Conservation (phyloP, 2,113 vertebrate genomes). For the Lates calcarifer region DNA sequence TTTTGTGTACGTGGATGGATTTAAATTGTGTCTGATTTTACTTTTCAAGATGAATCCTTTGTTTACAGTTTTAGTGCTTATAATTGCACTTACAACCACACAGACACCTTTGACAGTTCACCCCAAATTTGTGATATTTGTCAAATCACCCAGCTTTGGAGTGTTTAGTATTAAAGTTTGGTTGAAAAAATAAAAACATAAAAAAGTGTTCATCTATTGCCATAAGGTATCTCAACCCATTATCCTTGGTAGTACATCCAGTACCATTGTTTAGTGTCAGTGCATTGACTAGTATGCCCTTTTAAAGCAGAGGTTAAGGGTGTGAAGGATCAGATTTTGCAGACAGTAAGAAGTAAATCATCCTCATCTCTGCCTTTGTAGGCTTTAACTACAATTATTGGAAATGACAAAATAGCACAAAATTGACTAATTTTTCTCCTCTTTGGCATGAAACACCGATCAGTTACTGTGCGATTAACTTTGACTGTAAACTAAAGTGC, state of each 20-base stretch:
- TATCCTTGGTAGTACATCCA: background rate
- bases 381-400: background rate
- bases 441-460: constrained; percentile 11
- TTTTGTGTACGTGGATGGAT: background rate
- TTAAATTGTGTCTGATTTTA: background rate
- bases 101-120: background rate
- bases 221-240: background rate
- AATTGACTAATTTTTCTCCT: background rate
- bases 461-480: background rate
- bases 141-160: background rate
- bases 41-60: background rate
- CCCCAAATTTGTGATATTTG: background rate
- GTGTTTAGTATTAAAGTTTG: background rate
- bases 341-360: no score
- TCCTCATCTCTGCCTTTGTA: background rate
- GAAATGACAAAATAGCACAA: background rate
- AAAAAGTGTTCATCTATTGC: background rate
- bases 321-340: no score
- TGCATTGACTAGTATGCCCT: background rate
- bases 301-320: no score
- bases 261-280: background rate
- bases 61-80: background rate
- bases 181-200: background rate
- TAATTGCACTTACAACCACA: background rate
- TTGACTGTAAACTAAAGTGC: background rate